Evolutionary conservation across 1,140 invertebrate species (phyloP).

Genomic region (Brachionus calyciflorus): DNA sequence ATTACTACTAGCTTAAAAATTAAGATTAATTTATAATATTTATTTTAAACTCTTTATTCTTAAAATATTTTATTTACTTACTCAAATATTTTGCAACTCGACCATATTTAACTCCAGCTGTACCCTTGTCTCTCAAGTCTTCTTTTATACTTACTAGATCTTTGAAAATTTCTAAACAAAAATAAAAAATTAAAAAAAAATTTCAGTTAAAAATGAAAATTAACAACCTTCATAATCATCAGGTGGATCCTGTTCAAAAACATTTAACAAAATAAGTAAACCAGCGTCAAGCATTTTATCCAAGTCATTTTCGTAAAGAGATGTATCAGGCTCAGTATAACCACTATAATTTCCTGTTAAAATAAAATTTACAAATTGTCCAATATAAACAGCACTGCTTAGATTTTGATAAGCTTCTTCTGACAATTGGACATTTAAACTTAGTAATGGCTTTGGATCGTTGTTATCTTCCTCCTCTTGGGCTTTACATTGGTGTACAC

Average conservation of each 20-base stretch:
- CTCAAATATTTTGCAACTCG: slow-evolving; percentile 5
- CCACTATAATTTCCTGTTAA: slow-evolving; percentile 20
- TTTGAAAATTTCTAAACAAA: slow-evolving; percentile 19
- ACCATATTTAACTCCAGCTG: not conserved
- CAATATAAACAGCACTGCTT: slow-evolving; percentile 7
- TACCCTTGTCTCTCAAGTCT: not conserved
- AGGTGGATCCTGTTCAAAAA: slow-evolving; percentile 19
- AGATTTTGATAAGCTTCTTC: not conserved
- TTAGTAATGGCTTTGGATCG: not conserved
- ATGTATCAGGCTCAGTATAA: not conserved
- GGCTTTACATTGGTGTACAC: not conserved
- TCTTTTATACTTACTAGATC: not conserved
- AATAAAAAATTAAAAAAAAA: not conserved
- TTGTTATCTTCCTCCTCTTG: not conserved
- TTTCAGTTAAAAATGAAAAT: not conserved
- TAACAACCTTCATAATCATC: not conserved
- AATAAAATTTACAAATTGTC: slow-evolving; percentile 6
- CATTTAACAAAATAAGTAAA: not conserved
- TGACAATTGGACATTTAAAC: not conserved
- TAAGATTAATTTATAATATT: not conserved
- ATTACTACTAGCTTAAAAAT: slow-evolving; percentile 3
- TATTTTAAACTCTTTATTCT: too few species aligned
- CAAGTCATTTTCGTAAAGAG: not conserved
- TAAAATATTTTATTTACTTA: too few species aligned
- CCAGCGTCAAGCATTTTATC: not conserved